Base-by-base conservation (phyloP, 2,888 invertebrate genomes). In the Graphium colonna region DNA sequence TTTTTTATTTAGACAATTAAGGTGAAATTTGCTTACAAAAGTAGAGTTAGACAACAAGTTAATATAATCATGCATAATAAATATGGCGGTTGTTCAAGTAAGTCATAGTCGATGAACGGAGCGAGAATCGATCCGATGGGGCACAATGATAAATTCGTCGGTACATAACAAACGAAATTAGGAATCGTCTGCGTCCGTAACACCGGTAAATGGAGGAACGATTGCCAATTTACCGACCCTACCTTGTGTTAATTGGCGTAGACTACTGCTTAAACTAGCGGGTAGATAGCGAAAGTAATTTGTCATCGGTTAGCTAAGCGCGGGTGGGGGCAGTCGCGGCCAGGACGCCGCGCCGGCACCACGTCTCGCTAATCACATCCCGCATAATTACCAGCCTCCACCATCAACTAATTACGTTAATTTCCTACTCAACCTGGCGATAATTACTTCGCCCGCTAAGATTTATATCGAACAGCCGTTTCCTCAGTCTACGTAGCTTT, bases 211-310 rank as follows among this genome's bases (percentile, higher is more conserved):
- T 76, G 78, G 77, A 73, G 79, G 71, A 84, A 84, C 82, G 86
- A 88, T 88, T 87, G 87, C 81, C 88, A 89, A 89, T 88, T 87
- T 85, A 77, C 75, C 73, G 79, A 77, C 85, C 86, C 85, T 78
- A 83, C 80, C 84, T 79, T 69, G 74, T 74, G 79, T 81, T 86
- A 86, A 89, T 88, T 86, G 84, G 78, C 78, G 80, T 73, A 83
- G 83, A 84, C 82, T 83, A 84, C 81, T 78, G 79, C 80, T 77
- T 79, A 77, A 82, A 84, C 85, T 86, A 84, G 75, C 75, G 73
- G 76, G 77, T 74, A 77, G 71, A 67, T 75, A 77, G 77, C 75
- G 75, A 80, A 82, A 79, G 82, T 86, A 88, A 89, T 89, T 88
- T 88, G 85, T 87, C 88, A 89, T 87, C 84, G 82, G 86, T 81